Evolutionary conservation across 2,888 invertebrate genomes (phyloP).

Genomic region (Callyntrura guangdongensis): DNA sequence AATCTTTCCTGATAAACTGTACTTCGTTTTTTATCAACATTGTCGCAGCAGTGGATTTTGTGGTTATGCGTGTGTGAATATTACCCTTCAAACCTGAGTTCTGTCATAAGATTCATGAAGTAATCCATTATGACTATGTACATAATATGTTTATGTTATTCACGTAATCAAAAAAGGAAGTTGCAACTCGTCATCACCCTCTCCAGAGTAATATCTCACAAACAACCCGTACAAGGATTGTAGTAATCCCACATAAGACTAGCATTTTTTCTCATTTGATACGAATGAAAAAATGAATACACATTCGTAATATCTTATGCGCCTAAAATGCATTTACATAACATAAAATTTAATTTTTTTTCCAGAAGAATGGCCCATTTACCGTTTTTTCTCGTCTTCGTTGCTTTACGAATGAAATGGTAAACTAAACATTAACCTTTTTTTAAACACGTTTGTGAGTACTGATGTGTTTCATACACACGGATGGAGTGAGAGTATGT

Average conservation of each 20-base stretch:
- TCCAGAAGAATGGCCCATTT: conserved; percentile 34
- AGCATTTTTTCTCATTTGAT: neutral
- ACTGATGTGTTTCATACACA: conserved; percentile 1
- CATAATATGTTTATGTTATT: conserved; percentile 8
- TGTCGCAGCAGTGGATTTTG: conserved; percentile 29
- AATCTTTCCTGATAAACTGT: neutral
- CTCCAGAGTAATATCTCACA: conserved; percentile 37
- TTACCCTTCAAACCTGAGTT: neutral
- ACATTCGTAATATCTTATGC: no score
- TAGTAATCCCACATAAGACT: neutral
- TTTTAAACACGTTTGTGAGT: neutral
- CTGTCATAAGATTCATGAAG: neutral
- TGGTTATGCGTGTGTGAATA: conserved; percentile 33
- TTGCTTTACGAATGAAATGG: neutral
- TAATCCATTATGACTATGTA: neutral
- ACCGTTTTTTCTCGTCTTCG: conserved; percentile 20
- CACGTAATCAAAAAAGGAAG: conserved; percentile 73
- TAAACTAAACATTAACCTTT: conserved; percentile 68
- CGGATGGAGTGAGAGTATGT: neutral
- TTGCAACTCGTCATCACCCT: conserved; percentile 69
- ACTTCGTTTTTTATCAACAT: neutral
- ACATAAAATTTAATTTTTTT: conserved; percentile 31
- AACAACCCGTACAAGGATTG: neutral
- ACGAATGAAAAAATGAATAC: conserved; percentile 1
- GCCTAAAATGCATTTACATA: neutral